phyloP scores from a whole-genome alignment of 2,888 invertebrate genomes.

The Epinotia bilunana region DNA sequence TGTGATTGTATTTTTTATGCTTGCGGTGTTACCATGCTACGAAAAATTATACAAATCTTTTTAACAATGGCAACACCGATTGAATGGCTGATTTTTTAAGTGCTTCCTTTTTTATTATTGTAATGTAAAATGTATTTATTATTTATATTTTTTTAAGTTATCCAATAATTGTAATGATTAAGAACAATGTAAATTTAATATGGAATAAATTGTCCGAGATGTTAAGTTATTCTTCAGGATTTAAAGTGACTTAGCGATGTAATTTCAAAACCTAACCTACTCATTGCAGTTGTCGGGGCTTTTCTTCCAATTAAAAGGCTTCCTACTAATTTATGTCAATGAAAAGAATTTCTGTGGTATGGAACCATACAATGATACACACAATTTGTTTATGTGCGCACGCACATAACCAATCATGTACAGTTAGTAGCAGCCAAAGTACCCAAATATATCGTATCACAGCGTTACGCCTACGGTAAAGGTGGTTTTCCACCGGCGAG shows the following conservation, averaged over 20 bases:
- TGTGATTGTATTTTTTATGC: slow-evolving; percentile 50
- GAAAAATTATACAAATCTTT: slow-evolving; percentile 7
- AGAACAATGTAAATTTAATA: slow-evolving; percentile 41
- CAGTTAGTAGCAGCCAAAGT: no score
- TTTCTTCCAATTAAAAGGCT: no score
- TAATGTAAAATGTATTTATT: slow-evolving; percentile 49
- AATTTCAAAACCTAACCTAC: background rate
- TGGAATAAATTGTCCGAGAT: slow-evolving; percentile 31
- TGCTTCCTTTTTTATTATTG: slow-evolving; percentile 58
- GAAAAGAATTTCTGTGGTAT: no score
- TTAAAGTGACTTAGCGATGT: slow-evolving; percentile 11
- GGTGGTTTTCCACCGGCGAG: no score
- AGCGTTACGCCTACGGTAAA: no score
- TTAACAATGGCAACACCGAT: slow-evolving; percentile 42
- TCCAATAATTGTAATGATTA: slow-evolving; percentile 52
- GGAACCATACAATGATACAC: no score
- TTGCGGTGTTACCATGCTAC: slow-evolving; percentile 50
- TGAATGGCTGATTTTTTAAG: slow-evolving; percentile 48
- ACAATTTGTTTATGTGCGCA: no score
- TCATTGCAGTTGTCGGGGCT: background rate
- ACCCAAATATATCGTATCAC: no score
- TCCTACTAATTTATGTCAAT: no score
- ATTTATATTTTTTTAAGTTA: slow-evolving; percentile 50
- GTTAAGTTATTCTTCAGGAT: slow-evolving; percentile 32
- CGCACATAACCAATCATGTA: no score